Evolutionary conservation across 2,797 vertebrate species (phyloP).

Genomic region (Holocentrus rufus): DNA sequence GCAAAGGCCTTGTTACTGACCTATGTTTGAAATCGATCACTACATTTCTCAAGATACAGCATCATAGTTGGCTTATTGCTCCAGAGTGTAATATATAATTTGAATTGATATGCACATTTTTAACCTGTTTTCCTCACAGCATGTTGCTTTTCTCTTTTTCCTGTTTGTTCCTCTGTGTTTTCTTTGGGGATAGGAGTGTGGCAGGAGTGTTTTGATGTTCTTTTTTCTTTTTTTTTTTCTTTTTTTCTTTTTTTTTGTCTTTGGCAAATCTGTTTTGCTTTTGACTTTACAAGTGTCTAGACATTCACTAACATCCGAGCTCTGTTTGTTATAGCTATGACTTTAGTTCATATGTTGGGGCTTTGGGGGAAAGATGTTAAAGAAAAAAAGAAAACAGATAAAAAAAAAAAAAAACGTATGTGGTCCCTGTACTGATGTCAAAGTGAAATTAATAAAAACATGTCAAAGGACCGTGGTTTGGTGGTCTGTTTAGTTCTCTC

Average conservation of each 20-base stretch:
- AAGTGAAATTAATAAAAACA: slow-evolving; percentile 86
- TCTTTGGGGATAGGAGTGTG: slow-evolving; percentile 50
- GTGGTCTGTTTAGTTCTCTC: slow-evolving; percentile 19
- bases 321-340: slow-evolving; percentile 75
- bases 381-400: slow-evolving; percentile 41
- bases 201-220: slow-evolving; percentile 46
- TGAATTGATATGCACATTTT: slow-evolving; percentile 47
- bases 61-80: slow-evolving; percentile 48
- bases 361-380: slow-evolving; percentile 70
- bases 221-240: slow-evolving; percentile 12
- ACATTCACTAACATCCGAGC: slow-evolving; percentile 76
- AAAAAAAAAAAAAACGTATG: slow-evolving; percentile 60
- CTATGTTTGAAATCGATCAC: slow-evolving; percentile 17
- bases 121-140: slow-evolving; percentile 57
- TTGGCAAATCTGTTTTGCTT: slow-evolving; percentile 57
- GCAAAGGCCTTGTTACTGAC: slow-evolving; percentile 35
- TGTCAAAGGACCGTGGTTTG: slow-evolving; percentile 63
- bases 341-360: slow-evolving; percentile 75
- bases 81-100: slow-evolving; percentile 62
- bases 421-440: slow-evolving; percentile 85
- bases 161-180: slow-evolving; percentile 48
- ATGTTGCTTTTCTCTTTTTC: slow-evolving; percentile 64
- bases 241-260: no score
- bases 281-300: slow-evolving; percentile 68
- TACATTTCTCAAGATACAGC: slow-evolving; percentile 39